phyloP scores from a whole-genome alignment of 2,888 invertebrate genomes.

The Brachyptera putata region DNA sequence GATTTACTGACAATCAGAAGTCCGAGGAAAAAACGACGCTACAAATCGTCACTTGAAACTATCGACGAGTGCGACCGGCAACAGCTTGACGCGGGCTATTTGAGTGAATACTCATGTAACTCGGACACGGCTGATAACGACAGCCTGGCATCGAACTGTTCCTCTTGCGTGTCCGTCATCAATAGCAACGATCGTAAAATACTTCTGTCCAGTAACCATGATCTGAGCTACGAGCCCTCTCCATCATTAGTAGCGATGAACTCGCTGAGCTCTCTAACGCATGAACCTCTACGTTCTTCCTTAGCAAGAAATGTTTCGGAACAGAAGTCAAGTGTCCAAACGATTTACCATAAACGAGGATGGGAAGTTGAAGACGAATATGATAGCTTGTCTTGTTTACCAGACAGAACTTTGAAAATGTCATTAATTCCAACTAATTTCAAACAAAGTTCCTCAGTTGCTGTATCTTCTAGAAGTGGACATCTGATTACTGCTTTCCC shows the following conservation, averaged over 20 bases:
- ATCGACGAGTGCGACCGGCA: neutral
- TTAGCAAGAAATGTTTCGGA: neutral
- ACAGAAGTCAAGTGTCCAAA: neutral
- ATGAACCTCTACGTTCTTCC: too few species aligned
- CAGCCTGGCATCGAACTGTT: too few species aligned
- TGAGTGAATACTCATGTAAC: neutral
- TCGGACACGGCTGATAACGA: too few species aligned
- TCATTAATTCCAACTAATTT: too few species aligned
- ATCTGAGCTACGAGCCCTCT: neutral
- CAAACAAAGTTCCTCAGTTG: too few species aligned
- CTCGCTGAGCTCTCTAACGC: neutral
- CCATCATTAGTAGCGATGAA: neutral
- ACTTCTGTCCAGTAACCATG: too few species aligned
- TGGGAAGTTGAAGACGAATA: neutral
- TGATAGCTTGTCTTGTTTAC: too few species aligned
- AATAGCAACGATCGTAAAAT: too few species aligned
- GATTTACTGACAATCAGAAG: neutral
- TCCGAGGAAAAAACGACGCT: neutral
- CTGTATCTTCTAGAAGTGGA: too few species aligned
- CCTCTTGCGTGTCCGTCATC: too few species aligned
- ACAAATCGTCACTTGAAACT: neutral
- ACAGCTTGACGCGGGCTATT: neutral
- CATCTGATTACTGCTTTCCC: too few species aligned
- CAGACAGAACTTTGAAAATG: too few species aligned
- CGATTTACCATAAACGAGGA: neutral